Evolutionary conservation across 2,888 invertebrate species (phyloP).

Genomic region (Cataglyphis rosenhaueri): DNA sequence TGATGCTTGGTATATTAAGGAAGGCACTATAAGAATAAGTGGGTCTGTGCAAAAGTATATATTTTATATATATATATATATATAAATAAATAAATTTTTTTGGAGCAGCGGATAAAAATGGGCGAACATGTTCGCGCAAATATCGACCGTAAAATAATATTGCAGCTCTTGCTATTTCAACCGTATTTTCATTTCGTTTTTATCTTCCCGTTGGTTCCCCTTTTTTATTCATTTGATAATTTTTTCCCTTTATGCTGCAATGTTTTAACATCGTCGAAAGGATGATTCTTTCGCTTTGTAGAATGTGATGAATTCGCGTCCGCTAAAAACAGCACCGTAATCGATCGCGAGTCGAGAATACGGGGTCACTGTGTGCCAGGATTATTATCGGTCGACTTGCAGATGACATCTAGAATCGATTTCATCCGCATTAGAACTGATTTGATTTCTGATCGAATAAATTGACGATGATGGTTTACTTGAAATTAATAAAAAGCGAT

Average conservation of each 20-base stretch:
- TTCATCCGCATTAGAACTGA: not conserved
- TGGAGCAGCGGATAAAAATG: not conserved
- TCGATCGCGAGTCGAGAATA: conserved; percentile 37
- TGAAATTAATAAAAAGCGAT: not conserved
- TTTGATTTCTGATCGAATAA: not conserved
- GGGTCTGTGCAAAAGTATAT: not conserved
- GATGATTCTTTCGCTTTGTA: conserved; percentile 15
- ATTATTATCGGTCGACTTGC: conserved; percentile 38
- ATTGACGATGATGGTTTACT: not conserved
- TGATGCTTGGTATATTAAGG: not conserved
- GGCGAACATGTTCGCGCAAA: not conserved
- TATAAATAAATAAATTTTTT: not conserved
- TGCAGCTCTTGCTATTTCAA: not conserved
- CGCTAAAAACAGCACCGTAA: conserved; percentile 36
- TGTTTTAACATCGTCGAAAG: conserved; percentile 18
- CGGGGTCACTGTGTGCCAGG: conserved; percentile 26
- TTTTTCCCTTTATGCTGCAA: conserved; percentile 14
- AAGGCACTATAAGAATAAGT: too few species aligned
- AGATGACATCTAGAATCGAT: conserved; percentile 16
- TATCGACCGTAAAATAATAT: conserved; percentile 17
- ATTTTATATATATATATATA: too few species aligned
- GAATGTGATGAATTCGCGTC: conserved; percentile 30
- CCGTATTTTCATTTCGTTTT: conserved; percentile 3
- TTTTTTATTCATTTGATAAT: conserved; percentile 7
- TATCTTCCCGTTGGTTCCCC: not conserved